Evolutionary conservation across 2,113 vertebrate genomes (phyloP).

Genomic region (Thermophis baileyi): DNA sequence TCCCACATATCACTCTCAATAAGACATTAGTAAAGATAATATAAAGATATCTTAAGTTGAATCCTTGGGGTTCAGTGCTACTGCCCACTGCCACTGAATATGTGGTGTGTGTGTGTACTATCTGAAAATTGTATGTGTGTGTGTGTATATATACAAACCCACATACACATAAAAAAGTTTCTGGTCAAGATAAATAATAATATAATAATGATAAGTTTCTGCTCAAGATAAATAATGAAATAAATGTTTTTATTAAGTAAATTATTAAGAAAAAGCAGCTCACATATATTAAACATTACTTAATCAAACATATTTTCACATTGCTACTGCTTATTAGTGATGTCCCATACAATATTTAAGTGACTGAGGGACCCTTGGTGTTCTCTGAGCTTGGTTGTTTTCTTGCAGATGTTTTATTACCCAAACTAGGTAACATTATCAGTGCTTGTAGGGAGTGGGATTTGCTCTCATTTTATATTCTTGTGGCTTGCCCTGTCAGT

Average conservation of each 20-base stretch:
- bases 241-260: background rate
- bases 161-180: background rate
- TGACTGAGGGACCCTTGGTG: slow-evolving; percentile 13
- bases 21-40: background rate
- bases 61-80: background rate
- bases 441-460: background rate
- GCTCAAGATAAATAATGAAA: background rate
- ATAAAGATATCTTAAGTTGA: background rate
- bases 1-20: background rate
- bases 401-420: background rate
- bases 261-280: background rate
- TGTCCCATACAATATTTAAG: background rate
- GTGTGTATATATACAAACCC: background rate
- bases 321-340: background rate
- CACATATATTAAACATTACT: background rate
- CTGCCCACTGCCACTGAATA: background rate
- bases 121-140: no score
- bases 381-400: background rate
- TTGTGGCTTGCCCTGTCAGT: background rate
- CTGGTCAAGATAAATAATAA: background rate
- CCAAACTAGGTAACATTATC: background rate
- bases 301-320: background rate
- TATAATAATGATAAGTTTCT: background rate
- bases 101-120: background rate
- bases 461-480: background rate